phyloP scores from a whole-genome alignment of 2,113 vertebrate genomes.

The Myocastor coypus region DNA sequence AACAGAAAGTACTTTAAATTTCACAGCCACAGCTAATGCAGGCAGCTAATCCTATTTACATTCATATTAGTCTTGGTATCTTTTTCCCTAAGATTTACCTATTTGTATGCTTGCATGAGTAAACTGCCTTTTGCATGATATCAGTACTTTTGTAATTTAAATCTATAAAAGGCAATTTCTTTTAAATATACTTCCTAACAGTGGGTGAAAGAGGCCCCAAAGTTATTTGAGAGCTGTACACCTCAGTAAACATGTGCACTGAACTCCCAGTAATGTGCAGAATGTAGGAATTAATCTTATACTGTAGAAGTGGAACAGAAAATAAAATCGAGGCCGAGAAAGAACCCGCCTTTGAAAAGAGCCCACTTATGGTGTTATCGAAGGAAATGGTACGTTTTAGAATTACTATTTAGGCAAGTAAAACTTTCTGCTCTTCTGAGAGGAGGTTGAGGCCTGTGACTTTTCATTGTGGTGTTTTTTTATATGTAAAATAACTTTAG shows the following conservation, averaged over 20 bases:
- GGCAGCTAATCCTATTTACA: slow-evolving; percentile 96
- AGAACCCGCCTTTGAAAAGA: slow-evolving; percentile 74
- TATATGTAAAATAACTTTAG: background rate
- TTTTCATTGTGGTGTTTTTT: background rate
- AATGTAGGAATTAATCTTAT: slow-evolving; percentile 92
- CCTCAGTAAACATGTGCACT: slow-evolving; percentile 93
- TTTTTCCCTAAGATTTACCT: slow-evolving; percentile 93
- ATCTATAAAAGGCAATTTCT: slow-evolving; percentile 93
- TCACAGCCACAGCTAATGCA: slow-evolving; percentile 94
- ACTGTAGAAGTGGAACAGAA: slow-evolving; percentile 88
- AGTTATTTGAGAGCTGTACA: slow-evolving; percentile 93
- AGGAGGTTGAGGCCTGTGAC: slow-evolving; percentile 29
- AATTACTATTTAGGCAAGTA: slow-evolving; percentile 64
- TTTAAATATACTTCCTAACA: slow-evolving; percentile 90
- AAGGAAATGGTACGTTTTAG: slow-evolving; percentile 74
- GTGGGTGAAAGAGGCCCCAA: slow-evolving; percentile 88
- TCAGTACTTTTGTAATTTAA: slow-evolving; percentile 94
- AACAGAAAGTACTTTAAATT: slow-evolving; percentile 91
- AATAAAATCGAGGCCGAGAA: slow-evolving; percentile 80
- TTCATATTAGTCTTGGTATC: slow-evolving; percentile 95
- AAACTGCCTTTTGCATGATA: slow-evolving; percentile 91
- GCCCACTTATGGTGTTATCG: slow-evolving; percentile 35
- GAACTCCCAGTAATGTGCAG: slow-evolving; percentile 87
- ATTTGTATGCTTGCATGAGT: slow-evolving; percentile 94
- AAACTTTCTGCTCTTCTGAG: slow-evolving; percentile 24